phyloP scores from a whole-genome alignment of 2,797 vertebrate genomes.

The Sebastes matsubarae region DNA sequence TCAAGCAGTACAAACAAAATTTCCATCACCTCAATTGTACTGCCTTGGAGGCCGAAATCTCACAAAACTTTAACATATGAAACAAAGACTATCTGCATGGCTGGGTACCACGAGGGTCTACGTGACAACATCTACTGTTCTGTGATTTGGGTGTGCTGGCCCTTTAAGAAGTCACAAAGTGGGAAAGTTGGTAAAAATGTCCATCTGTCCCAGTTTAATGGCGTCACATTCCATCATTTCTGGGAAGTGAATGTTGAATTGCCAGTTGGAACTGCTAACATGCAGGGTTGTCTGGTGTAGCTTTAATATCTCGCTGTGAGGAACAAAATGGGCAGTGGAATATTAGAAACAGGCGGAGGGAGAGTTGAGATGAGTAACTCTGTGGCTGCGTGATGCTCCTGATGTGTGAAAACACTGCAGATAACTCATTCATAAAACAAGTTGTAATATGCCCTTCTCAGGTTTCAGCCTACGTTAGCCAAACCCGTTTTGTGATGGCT shows the following conservation, averaged over 20 bases:
- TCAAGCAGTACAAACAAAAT: neutral
- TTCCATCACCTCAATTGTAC: neutral
- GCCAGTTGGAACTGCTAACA: neutral
- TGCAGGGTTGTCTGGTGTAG: neutral
- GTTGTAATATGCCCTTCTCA: conserved; percentile 8
- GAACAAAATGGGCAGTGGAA: neutral
- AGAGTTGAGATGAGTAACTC: neutral
- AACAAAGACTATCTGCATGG: neutral
- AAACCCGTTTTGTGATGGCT: conserved; percentile 24
- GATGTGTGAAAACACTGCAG: neutral
- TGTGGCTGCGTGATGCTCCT: neutral
- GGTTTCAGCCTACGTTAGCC: conserved; percentile 16
- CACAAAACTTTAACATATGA: neutral
- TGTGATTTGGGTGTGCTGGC: neutral
- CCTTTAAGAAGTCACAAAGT: neutral
- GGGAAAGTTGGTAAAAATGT: neutral
- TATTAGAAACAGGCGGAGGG: neutral
- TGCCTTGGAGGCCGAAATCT: neutral
- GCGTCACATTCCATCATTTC: neutral
- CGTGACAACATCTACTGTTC: neutral
- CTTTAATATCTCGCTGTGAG: neutral
- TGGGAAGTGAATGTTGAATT: neutral
- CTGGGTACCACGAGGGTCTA: fast-evolving
- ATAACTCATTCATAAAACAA: conserved; percentile 33
- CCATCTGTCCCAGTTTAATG: conserved; percentile 21